These are phyloP conservation scores for Diachasma alloeum DNA, from an alignment of 1,140 invertebrate species.

Conservation along the genomic window DNA sequence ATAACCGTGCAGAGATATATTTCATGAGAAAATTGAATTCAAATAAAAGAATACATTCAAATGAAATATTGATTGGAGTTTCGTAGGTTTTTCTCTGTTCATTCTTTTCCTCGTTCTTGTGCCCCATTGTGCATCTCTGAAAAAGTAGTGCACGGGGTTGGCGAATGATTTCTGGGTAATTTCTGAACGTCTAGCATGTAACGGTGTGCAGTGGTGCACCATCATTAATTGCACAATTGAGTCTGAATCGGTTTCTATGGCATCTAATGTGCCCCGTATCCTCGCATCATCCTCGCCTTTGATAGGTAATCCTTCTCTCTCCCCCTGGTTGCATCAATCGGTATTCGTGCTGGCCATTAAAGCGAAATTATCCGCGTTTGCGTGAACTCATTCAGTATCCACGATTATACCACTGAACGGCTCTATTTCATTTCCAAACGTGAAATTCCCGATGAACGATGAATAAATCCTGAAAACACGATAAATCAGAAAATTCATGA, in stretches of 20 bases:
- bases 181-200: not conserved
- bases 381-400: constrained; percentile 23
- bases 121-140: not conserved
- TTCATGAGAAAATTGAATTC: constrained; percentile 12
- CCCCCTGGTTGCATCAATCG: constrained; percentile 27
- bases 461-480: not conserved
- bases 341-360: constrained; percentile 33
- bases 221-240: constrained; percentile 36
- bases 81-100: not conserved
- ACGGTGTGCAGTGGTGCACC: constrained; percentile 16
- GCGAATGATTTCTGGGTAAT: constrained; percentile 16
- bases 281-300: constrained; percentile 21
- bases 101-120: not conserved
- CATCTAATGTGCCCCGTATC: not conserved
- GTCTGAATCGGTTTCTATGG: constrained; percentile 7
- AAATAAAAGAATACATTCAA: not conserved
- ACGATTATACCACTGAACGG: not conserved
- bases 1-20: not conserved
- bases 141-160: not conserved
- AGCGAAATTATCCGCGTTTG: constrained; percentile 36
- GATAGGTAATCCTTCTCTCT: constrained; percentile 11
- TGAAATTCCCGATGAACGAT: not conserved
- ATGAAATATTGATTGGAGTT: not conserved
- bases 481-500: not conserved
- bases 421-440: not conserved